Evolutionary conservation across 2,888 invertebrate species (phyloP).

Genomic region (Euclidia mi): DNA sequence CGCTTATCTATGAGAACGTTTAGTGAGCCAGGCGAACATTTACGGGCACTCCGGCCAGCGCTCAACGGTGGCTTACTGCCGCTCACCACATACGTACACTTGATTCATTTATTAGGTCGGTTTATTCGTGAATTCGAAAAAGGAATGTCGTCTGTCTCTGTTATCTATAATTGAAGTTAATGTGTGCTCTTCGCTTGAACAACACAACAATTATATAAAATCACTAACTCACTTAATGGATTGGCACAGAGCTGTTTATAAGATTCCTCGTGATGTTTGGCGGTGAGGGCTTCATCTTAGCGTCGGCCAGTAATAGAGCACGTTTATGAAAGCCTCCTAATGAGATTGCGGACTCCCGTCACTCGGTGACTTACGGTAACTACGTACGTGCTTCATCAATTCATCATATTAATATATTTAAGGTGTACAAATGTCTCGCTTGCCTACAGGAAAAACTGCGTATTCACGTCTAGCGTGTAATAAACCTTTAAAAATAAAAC

Average conservation of each 20-base stretch:
- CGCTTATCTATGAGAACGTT: too few species aligned
- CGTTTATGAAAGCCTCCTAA: conserved; percentile 14
- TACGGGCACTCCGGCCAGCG: too few species aligned
- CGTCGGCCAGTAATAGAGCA: conserved; percentile 12
- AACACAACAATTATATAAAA: conserved; percentile 3
- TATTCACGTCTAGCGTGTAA: too few species aligned
- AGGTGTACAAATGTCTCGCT: too few species aligned
- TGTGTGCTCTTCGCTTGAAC: not conserved
- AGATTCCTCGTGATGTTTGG: conserved; percentile 21
- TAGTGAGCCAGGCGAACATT: too few species aligned
- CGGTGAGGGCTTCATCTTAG: conserved; percentile 8
- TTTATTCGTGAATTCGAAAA: too few species aligned
- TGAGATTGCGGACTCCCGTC: conserved; percentile 6
- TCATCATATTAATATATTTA: not conserved
- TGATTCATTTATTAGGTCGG: too few species aligned
- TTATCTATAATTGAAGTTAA: conserved; percentile 1
- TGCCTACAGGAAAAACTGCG: too few species aligned
- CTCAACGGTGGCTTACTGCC: too few species aligned
- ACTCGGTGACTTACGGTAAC: not conserved
- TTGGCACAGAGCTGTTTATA: conserved; percentile 22
- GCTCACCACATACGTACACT: too few species aligned
- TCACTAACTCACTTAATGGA: conserved; percentile 16
- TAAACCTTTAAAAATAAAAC: too few species aligned
- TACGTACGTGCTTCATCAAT: not conserved
- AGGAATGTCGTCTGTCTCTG: not conserved